Base-by-base conservation (phyloP, 2,888 invertebrate species). In the Zhengitettix transpicula region DNA sequence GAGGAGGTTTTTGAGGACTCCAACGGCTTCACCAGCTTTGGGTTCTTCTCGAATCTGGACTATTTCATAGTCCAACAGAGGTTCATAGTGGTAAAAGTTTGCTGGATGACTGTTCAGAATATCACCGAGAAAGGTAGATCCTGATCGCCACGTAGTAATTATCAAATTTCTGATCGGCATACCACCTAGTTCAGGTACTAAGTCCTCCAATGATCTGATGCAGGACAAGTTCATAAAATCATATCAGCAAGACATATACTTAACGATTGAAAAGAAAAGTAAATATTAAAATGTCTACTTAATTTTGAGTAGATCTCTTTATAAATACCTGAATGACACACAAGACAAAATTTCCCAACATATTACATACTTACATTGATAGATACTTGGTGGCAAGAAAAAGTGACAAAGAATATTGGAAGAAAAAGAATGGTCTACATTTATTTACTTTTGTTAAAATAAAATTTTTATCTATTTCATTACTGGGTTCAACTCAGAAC, bases 41-140 rank as follows among this genome's bases (percentile, higher is more conserved):
- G 86, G 85, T 28, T 84, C 80, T 10, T 85, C 85, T 67, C 91
- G 79, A 61, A 91, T 84, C 76, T 89, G 89, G 65, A 85, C 78
- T 66, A 91, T 89, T 63, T 85, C 87, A 73, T 85, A 88, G 69
- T 88, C 84, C 62, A 91, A 75, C 62, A 93, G 75, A 42, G 93
- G 93, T 73, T 94, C 93, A 70, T 92, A 93, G 71, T 92, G 91
- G 74, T 92, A 93, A 73, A 81, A 93, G 71, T 87, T 92, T 42
- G 84, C 90, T 16, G 92, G 91, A 71, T 90, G 81, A 40, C 89
- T 80, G 71, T 89, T 89, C 55, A 92, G 71, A 53, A 91, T 81
- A 69, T 91, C 91, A 58, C 91, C 92, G 58, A 93, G 77, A 71
- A 93, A 93, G 44, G 92, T 92, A 17, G 92, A 91, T 9, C 93